Percentiles rank a stretch among this genome's conserved stretches.
Evolutionary conservation across 2,888 invertebrate species (phyloP).

Genomic region (Drosophila mercatorum): DNA sequence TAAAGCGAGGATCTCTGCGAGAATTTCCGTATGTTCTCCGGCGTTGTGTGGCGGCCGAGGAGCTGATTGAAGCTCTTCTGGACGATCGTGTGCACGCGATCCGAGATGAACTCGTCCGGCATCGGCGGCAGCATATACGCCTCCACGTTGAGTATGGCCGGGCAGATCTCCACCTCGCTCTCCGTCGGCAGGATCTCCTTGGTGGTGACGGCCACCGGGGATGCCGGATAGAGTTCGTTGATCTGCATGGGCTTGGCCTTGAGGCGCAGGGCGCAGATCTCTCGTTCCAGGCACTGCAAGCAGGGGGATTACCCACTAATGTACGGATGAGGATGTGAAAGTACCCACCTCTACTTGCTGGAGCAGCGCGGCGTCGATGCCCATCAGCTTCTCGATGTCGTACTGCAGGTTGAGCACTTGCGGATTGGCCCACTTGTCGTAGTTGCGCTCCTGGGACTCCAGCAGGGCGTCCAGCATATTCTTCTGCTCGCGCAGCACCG

Average conservation of each 20-base stretch:
- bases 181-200: conserved; percentile 63
- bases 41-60: conserved; percentile 68
- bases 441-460: conserved; percentile 82
- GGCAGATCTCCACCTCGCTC: conserved; percentile 48
- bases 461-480: conserved; percentile 85
- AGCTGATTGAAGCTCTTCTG: conserved; percentile 76
- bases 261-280: conserved; percentile 82
- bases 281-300: conserved; percentile 79
- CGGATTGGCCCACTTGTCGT: conserved; percentile 70
- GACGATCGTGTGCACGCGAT: conserved; percentile 81
- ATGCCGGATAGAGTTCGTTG: conserved; percentile 48
- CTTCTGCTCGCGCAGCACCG: conserved; percentile 86
- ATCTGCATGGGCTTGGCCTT: conserved; percentile 82
- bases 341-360: conserved; percentile 86
- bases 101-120: conserved; percentile 80
- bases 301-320: neutral
- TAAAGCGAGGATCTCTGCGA: conserved; percentile 80
- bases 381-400: conserved; percentile 80
- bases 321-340: fast-evolving
- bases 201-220: conserved; percentile 29
- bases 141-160: conserved; percentile 74
- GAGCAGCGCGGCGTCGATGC: conserved; percentile 84
- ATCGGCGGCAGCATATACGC: conserved; percentile 73
- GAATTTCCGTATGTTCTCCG: conserved; percentile 78
- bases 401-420: conserved; percentile 64